Conservation (phyloP, 2,797 vertebrate species). For the Apogon talboti region DNA sequence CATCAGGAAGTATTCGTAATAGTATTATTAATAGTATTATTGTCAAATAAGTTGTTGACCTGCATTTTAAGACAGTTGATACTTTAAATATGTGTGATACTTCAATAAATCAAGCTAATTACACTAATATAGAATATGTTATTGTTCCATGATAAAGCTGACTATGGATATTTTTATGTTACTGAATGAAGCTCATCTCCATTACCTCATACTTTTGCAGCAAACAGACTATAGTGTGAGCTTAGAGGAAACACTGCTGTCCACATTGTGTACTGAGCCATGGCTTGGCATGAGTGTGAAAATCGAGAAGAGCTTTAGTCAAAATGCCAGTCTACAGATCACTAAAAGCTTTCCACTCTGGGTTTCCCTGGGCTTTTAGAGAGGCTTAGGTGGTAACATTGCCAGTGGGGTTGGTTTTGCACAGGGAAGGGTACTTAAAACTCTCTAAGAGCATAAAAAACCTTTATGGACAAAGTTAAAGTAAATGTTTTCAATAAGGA, state of each 20-base stretch:
- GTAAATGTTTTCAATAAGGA: slow-evolving; percentile 24
- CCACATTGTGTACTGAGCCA: slow-evolving; percentile 69
- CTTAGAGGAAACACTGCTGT: slow-evolving; percentile 64
- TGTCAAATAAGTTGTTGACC: too few relatives aligned
- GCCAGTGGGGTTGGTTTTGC: slow-evolving; percentile 63
- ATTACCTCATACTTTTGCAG: slow-evolving; percentile 34
- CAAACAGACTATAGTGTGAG: slow-evolving; percentile 43
- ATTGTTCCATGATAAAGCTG: too few relatives aligned
- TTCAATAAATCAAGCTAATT: background rate
- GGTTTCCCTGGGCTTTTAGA: slow-evolving; percentile 76
- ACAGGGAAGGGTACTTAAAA: slow-evolving; percentile 35
- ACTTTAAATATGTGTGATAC: too few relatives aligned
- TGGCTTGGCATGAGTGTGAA: slow-evolving; percentile 79
- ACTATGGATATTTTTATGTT: slow-evolving; percentile 4
- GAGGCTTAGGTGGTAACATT: slow-evolving; percentile 72
- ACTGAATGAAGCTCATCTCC: slow-evolving; percentile 15
- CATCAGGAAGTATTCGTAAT: too few relatives aligned
- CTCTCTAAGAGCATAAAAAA: slow-evolving; percentile 40
- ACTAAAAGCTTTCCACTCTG: slow-evolving; percentile 83
- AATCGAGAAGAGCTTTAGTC: slow-evolving; percentile 83
- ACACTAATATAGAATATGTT: background rate
- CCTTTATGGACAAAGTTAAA: slow-evolving; percentile 40
- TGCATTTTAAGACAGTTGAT: too few relatives aligned
- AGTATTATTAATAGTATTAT: too few relatives aligned
- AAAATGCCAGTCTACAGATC: slow-evolving; percentile 85